Conservation (phyloP, 2,113 vertebrate genomes). For the Rhombomys opimus region DNA sequence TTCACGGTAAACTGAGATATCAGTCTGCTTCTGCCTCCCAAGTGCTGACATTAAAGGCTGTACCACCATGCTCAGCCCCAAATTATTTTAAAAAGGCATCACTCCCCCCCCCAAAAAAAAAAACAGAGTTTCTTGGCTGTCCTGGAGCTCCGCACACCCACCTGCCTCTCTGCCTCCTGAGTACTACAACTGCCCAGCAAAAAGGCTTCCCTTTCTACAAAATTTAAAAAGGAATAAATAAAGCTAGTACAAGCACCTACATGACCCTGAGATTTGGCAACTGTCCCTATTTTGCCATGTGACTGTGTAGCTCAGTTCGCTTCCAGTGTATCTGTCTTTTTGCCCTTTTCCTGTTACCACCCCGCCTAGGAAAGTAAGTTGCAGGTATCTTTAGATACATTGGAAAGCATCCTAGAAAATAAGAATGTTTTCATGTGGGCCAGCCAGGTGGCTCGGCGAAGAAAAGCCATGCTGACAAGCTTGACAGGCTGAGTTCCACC, state of each 20-base stretch:
- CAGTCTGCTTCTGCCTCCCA: background rate
- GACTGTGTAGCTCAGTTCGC: background rate
- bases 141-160: no score
- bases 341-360: background rate
- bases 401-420: background rate
- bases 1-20: background rate
- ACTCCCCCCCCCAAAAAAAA: no score
- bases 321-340: background rate
- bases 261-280: background rate
- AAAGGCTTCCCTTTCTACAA: no score
- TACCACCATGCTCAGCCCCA: background rate
- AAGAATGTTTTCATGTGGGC: background rate
- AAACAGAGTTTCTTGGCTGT: no score
- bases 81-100: background rate
- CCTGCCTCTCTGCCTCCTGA: no score
- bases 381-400: background rate
- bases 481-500: background rate
- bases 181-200: no score
- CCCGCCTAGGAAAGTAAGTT: background rate
- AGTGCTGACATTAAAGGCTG: background rate
- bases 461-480: background rate
- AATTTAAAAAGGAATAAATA: background rate
- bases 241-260: background rate
- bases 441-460: background rate
- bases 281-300: background rate